Evolutionary conservation across 2,113 vertebrate genomes (phyloP).

Genomic region (Alligator mississippiensis): DNA sequence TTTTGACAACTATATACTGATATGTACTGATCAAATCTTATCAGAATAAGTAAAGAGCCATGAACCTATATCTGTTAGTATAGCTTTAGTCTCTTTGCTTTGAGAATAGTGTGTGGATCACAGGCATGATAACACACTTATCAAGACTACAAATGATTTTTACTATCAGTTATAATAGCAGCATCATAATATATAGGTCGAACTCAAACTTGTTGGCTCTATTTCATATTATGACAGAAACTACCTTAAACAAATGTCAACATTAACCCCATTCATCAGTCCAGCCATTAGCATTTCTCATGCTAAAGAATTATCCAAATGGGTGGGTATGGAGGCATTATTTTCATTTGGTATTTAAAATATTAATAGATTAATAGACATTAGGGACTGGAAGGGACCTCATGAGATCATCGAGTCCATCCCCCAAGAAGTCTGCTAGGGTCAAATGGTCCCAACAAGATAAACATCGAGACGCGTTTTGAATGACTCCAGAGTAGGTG

Average conservation of each 20-base stretch:
- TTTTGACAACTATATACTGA: too few species aligned
- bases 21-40: not conserved
- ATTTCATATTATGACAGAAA: slow-evolving; percentile 57
- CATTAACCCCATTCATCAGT: slow-evolving; percentile 50
- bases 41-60: not conserved
- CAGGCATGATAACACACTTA: not conserved
- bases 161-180: not conserved
- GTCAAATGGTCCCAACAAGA: too few species aligned
- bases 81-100: not conserved
- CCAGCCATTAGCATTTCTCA: slow-evolving; percentile 56
- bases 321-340: slow-evolving; percentile 1
- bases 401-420: too few species aligned
- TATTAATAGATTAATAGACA: not conserved
- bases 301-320: slow-evolving; percentile 56
- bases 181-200: slow-evolving; percentile 38
- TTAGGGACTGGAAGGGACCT: too few species aligned
- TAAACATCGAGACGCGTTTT: too few species aligned
- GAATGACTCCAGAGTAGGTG: too few species aligned
- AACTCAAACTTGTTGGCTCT: not conserved
- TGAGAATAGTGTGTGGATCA: not conserved
- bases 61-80: not conserved
- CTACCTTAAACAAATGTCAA: slow-evolving; percentile 59
- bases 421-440: too few species aligned
- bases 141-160: slow-evolving; percentile 10
- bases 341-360: slow-evolving; percentile 39